Evolutionary conservation across 2,113 vertebrate species (phyloP), one percentile per base, ranked within the genome.

Genomic region (Callaeas wilsoni): DNA sequence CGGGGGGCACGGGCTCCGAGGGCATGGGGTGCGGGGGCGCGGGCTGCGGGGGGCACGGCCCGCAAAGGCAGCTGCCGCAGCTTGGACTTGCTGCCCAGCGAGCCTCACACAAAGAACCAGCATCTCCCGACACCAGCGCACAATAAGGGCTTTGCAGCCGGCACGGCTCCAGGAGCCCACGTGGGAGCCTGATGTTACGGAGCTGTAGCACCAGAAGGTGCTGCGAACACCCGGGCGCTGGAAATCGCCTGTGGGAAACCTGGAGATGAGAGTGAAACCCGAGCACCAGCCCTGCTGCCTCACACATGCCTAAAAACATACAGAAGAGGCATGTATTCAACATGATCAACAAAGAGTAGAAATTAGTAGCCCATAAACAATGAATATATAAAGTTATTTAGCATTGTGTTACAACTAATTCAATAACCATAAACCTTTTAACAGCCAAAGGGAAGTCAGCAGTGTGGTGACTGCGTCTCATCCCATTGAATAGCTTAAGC

Each of bases 61-160:
- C 6, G 2, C 37, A 1, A 1, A 5, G 0, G 20, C 15, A 42
- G 25, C 71, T n/a, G 32, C 42, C 5, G 27, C 8, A 41, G 63
- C 64, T 13, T 0, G 18, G 23, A 7, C 39, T 4, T 22, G 57
- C 49, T 41, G 30, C 14, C 70, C 37, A 2, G 7, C 4, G 1
- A 19, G n/a, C 6, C 14, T 29, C 63, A 0, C 2, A 6, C 26
- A 29, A 7, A 69, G 65, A 46, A 3, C 32, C n/a, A 4, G 5
- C 29, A 13, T 1, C n/a, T 44, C 65, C 67, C 0, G 12, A 4
- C 53, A 46, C 6, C 0, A 0, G n/a, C n/a, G n/a, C 41, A 6
- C 19, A 4, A 1, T 2, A 13, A 1, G 3, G 14, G 42, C 6
- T 27, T 5, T 6, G 55, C 63, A 26, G 41, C 10, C 25, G 17